A percentile compares a stretch with the other conserved stretches of the same genome.
These are phyloP conservation scores for Muscidifurax raptorellus DNA, from an alignment of 1,140 invertebrate species.

Conservation along the genomic window DNA sequence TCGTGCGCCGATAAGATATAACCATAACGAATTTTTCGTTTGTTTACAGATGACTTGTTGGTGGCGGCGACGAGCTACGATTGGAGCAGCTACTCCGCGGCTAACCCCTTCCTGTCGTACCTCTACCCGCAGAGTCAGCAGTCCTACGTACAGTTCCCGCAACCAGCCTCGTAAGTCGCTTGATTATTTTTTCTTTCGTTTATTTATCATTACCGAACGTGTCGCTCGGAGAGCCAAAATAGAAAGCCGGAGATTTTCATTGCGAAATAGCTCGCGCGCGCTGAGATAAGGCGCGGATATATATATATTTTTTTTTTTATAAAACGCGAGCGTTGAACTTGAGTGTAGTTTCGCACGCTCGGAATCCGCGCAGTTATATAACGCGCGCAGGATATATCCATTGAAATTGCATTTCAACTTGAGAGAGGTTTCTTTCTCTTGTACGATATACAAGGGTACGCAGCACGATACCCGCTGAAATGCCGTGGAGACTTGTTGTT, in stretches of 20 bases:
- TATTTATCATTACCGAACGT: background rate
- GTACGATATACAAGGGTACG: background rate
- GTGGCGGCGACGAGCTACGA: background rate
- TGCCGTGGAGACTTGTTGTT: no score
- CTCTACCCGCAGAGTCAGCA: constrained; percentile 13
- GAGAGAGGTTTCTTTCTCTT: background rate
- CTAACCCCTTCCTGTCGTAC: constrained; percentile 6
- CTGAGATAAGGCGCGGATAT: background rate
- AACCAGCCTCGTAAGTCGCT: background rate
- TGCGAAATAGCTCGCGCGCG: background rate
- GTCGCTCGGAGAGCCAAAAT: background rate
- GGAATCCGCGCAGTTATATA: background rate
- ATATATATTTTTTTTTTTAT: background rate
- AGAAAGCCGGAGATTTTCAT: background rate
- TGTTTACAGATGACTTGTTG: constrained; percentile 18
- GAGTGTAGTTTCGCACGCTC: background rate
- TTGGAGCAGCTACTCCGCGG: background rate
- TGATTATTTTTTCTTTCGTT: background rate
- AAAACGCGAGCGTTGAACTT: background rate
- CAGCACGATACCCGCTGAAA: no score
- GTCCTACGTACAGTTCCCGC: background rate
- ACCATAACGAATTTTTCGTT: background rate
- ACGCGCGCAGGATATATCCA: background rate
- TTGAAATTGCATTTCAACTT: background rate
- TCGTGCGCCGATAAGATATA: background rate